Evolutionary conservation across 2,797 vertebrate species (phyloP).

Genomic region (Melanotaenia nigrans): DNA sequence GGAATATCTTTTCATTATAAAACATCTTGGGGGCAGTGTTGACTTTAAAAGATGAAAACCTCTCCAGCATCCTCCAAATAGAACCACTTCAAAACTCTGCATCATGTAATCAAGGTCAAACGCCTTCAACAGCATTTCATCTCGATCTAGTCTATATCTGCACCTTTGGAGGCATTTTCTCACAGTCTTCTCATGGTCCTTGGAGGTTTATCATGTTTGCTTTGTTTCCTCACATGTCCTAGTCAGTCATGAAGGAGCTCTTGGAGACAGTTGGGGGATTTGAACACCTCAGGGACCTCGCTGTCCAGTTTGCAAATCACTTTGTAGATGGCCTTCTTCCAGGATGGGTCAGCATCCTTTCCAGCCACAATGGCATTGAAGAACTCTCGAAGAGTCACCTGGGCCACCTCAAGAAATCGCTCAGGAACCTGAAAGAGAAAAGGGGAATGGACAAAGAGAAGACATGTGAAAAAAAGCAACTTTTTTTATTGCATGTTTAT

Average conservation of each 20-base stretch:
- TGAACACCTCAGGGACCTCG: slow-evolving; percentile 98
- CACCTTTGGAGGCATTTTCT: neutral
- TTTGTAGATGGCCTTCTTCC: slow-evolving; percentile 99
- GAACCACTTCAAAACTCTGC: slow-evolving; percentile 39
- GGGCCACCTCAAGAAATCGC: slow-evolving; percentile 97
- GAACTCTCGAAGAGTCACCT: slow-evolving; percentile 99
- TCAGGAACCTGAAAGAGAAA: slow-evolving; percentile 93
- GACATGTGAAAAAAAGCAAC: slow-evolving; percentile 18
- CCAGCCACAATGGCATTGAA: slow-evolving; percentile 99
- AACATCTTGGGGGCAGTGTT: slow-evolving; percentile 46
- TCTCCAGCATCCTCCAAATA: slow-evolving; percentile 9
- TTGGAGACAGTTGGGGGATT: slow-evolving; percentile 98
- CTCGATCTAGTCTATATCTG: slow-evolving; percentile 1
- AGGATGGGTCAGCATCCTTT: slow-evolving; percentile 99
- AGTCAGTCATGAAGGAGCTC: slow-evolving; percentile 97
- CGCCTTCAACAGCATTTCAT: slow-evolving; percentile 21
- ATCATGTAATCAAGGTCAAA: slow-evolving; percentile 12
- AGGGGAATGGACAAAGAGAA: neutral
- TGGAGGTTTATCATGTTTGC: slow-evolving; percentile 19
- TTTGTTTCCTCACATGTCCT: slow-evolving; percentile 5
- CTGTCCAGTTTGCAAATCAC: slow-evolving; percentile 99
- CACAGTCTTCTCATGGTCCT: slow-evolving; percentile 33
- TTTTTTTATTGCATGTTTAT: neutral
- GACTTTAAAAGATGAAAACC: slow-evolving; percentile 46
- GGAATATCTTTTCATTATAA: slow-evolving; percentile 39